Evolutionary conservation across 2,113 vertebrate species (phyloP).

Genomic region (human (Homo sapiens)): DNA sequence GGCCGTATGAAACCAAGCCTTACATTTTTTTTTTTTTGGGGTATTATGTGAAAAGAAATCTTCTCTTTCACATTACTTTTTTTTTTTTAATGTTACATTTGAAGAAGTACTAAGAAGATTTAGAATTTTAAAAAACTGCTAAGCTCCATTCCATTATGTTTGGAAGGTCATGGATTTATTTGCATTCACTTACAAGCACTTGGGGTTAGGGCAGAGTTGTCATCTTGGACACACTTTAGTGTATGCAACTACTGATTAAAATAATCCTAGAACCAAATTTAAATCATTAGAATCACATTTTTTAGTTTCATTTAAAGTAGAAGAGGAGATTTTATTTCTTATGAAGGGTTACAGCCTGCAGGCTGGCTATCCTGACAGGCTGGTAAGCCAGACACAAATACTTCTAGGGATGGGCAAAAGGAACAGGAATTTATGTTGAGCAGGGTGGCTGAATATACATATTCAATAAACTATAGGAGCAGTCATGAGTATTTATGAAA

Average conservation of each 20-base stretch:
- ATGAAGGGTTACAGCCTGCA: no score
- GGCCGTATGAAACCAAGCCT: neutral
- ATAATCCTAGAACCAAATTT: neutral
- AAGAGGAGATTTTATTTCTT: no score
- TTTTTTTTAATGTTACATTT: neutral
- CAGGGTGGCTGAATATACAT: no score
- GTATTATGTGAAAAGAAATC: neutral
- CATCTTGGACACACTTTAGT: neutral
- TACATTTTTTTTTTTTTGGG: neutral
- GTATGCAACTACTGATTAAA: neutral
- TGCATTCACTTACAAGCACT: neutral
- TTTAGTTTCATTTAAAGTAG: no score
- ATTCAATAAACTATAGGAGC: no score
- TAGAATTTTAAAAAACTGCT: neutral
- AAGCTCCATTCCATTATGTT: neutral
- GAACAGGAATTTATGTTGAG: no score
- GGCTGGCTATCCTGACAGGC: no score
- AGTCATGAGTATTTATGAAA: no score
- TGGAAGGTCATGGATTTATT: slow-evolving; percentile 39
- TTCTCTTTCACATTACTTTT: neutral
- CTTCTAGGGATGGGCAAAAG: no score
- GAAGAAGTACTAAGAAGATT: neutral
- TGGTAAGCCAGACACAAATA: no score
- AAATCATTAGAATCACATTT: neutral
- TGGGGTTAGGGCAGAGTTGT: neutral